Evolutionary conservation across 2,888 invertebrate genomes (phyloP).

Genomic region (Cephus rjabovi): DNA sequence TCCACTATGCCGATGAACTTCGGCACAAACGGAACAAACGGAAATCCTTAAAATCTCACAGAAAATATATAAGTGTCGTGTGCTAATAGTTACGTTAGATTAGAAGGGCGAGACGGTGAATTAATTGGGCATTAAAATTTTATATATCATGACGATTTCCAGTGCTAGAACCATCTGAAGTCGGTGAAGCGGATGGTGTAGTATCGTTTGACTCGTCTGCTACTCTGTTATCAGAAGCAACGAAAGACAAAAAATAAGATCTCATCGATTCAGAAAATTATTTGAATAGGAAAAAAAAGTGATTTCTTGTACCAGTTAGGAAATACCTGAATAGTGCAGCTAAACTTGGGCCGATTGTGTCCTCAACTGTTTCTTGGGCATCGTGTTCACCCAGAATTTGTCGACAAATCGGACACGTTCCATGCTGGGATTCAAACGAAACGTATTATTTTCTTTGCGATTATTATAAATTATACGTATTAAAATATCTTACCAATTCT

Average conservation of each 20-base stretch:
- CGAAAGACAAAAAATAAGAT: neutral
- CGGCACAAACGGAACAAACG: no score
- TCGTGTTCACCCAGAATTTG: constrained; percentile 75
- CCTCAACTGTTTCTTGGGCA: constrained; percentile 62
- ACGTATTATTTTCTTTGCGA: neutral
- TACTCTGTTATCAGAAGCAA: neutral
- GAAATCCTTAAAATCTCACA: neutral
- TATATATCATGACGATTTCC: neutral
- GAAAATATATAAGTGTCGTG: neutral
- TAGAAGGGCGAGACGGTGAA: neutral
- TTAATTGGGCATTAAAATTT: neutral
- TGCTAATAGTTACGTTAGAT: neutral
- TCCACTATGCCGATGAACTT: neutral
- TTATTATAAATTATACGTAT: neutral
- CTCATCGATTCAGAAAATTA: neutral
- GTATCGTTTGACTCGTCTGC: neutral
- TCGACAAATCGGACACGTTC: constrained; percentile 95
- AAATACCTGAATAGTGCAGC: constrained; percentile 61
- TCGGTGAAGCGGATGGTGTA: neutral
- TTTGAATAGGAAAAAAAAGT: neutral
- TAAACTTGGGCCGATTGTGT: constrained; percentile 59
- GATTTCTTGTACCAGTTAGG: neutral
- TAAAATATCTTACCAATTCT: constrained; percentile 74
- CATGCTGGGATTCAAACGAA: constrained; percentile 72
- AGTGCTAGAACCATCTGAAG: neutral